Base-by-base conservation (phyloP, 2,797 vertebrate genomes). In the Sebastes hopkinsi region DNA sequence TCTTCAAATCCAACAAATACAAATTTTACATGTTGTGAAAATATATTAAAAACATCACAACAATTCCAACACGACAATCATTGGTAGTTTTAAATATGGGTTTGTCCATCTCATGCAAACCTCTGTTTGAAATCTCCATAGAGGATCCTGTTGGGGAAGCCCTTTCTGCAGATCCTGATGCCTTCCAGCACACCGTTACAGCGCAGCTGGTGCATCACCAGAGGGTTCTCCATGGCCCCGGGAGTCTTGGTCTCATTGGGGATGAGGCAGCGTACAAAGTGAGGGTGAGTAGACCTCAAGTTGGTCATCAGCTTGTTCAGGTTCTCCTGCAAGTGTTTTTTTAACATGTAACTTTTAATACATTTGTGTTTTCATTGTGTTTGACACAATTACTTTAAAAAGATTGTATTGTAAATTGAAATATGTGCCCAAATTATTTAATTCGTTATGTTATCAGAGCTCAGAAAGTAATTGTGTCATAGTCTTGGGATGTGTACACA, bases 111-210 rank as follows among this genome's bases (percentile, higher is more conserved):
- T 11, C n/a, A 42, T 29, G 7, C 42, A 66, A 66, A 97, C 97
- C 97, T 92, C 90, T 97, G 97, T 46, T 95, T 94, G 92, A 98
- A 97, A 90, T 97, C 97, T 58, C 96, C 97, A 0, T 97, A 97
- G 46, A 96, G 96, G 88, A 97, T 96, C 70, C 97, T 96, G 82
- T 97, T 97, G 73, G 97, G 97, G 89, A 97, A 98, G 25, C 97
- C 97, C 80, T 98, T 97, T 85, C 97, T 96, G 88, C 97, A 98
- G 89, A 98, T 98, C 81, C 97, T 95, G 86, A 98, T 97, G 67
- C 96, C 97, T 54, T 97, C 97, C 32, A 97, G 92, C 8, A 97
- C 97, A 0, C 97, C 97, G 0, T 97, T 97, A 92, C 97, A 97
- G 82, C 97, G 96, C 4, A 97, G 94, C 88, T 97, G 97, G 79